Conservation (phyloP, 2,888 invertebrate species). For the Limnephilus auricula region DNA sequence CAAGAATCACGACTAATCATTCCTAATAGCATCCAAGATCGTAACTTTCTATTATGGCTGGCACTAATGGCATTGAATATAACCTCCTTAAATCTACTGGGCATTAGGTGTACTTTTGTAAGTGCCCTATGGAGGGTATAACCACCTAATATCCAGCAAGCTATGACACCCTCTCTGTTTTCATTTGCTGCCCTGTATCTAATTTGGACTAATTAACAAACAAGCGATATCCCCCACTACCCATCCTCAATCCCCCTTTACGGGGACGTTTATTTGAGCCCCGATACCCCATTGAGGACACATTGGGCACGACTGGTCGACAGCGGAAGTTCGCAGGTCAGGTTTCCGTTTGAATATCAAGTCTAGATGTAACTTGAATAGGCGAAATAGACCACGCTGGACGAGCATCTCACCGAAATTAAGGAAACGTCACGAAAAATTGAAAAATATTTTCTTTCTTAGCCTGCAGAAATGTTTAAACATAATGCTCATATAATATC, state of each 20-base stretch:
- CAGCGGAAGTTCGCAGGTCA: conserved; percentile 54
- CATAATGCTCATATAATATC: no score
- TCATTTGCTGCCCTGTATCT: conserved; percentile 57
- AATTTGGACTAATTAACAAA: conserved; percentile 65
- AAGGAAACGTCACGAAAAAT: background rate
- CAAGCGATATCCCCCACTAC: conserved; percentile 44
- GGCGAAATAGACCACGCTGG: background rate
- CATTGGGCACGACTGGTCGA: conserved; percentile 58
- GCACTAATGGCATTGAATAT: conserved; percentile 7
- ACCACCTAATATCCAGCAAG: conserved; percentile 33
- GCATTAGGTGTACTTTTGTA: background rate
- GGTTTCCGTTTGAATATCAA: conserved; percentile 52
- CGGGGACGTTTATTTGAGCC: conserved; percentile 62
- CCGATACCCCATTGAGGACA: conserved; percentile 58
- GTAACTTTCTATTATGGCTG: conserved; percentile 5
- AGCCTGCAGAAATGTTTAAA: no score
- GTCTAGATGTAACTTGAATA: background rate
- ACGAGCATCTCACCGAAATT: background rate
- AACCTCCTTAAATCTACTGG: conserved; percentile 11
- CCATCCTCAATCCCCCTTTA: conserved; percentile 58
- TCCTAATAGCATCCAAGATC: background rate
- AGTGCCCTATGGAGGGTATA: conserved; percentile 19
- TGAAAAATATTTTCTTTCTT: background rate
- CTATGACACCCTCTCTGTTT: conserved; percentile 53
- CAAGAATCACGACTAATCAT: background rate